Percentiles rank a stretch among this genome's conserved stretches.
Conservation (phyloP, 2,113 vertebrate species). For the Oreochromis tanganicae region DNA sequence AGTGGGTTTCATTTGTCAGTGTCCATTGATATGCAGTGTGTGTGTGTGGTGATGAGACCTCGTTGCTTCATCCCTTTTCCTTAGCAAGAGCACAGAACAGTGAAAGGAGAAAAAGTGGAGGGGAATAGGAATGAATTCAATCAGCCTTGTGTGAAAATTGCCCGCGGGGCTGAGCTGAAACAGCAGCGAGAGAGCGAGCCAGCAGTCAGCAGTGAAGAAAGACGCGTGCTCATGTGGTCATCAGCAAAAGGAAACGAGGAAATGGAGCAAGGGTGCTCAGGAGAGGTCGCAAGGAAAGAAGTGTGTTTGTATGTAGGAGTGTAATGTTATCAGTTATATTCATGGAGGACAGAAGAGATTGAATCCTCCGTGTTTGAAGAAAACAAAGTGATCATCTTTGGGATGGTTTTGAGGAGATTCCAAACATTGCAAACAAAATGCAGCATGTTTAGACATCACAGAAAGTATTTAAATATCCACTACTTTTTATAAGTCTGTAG, state of each 20-base stretch:
- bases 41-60: not conserved
- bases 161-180: constrained; percentile 26
- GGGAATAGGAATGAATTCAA: constrained; percentile 29
- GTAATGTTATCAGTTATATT: not conserved
- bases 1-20: constrained; percentile 17
- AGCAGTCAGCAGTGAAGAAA: constrained; percentile 25
- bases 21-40: constrained; percentile 16
- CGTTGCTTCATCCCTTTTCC: not conserved
- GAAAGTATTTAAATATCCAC: not conserved
- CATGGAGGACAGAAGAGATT: not conserved
- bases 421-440: not conserved
- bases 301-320: not conserved
- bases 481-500: not conserved
- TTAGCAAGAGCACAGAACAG: constrained; percentile 14
- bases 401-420: not conserved
- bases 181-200: constrained; percentile 21
- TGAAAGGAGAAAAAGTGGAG: not conserved
- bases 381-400: not conserved
- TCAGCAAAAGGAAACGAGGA: constrained; percentile 9
- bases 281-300: not conserved
- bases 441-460: not conserved
- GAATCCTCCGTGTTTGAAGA: not conserved
- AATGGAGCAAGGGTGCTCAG: not conserved
- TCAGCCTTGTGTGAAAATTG: constrained; percentile 57
- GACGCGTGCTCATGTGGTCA: constrained; percentile 32